Evolutionary conservation across 2,888 invertebrate genomes (phyloP).

Genomic region (Cosmia pyralina): DNA sequence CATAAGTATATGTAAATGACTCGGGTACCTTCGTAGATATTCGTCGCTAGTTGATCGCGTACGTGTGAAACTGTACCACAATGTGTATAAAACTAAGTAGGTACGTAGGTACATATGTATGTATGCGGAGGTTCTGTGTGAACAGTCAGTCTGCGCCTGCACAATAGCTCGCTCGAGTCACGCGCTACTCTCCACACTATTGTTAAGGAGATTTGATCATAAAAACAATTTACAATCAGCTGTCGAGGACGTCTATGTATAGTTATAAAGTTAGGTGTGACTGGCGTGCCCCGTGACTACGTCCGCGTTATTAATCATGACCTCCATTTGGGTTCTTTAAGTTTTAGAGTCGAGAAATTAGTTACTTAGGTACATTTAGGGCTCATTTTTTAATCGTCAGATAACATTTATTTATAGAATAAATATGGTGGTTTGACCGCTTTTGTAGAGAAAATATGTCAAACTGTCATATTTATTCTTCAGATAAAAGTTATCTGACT

Average conservation of each 20-base stretch:
- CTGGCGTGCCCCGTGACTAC: slow-evolving; percentile 31
- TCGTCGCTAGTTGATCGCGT: slow-evolving; percentile 22
- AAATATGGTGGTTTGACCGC: too few species aligned
- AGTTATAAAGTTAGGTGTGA: slow-evolving; percentile 22
- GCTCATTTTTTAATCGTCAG: too few species aligned
- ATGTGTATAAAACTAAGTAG: slow-evolving; percentile 67
- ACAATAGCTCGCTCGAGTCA: slow-evolving; percentile 65
- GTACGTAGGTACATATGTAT: slow-evolving; percentile 44
- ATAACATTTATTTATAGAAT: too few species aligned
- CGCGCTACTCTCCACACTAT: slow-evolving; percentile 58
- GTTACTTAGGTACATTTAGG: not conserved
- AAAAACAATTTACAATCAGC: slow-evolving; percentile 65
- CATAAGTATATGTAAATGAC: slow-evolving; percentile 71
- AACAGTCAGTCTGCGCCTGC: slow-evolving; percentile 58
- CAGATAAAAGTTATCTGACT: too few species aligned
- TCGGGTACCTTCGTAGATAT: slow-evolving; percentile 24
- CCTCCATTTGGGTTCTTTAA: slow-evolving; percentile 32
- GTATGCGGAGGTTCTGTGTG: slow-evolving; percentile 65
- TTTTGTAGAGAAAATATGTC: too few species aligned
- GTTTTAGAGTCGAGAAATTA: slow-evolving; percentile 1
- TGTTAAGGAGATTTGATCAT: slow-evolving; percentile 62
- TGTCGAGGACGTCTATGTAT: slow-evolving; percentile 55
- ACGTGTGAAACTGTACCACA: slow-evolving; percentile 81
- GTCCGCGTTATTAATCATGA: slow-evolving; percentile 42
- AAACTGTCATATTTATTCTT: too few species aligned